Base-by-base conservation (phyloP, 2,888 invertebrate species). In the Rhopalosiphum nymphaeae region DNA sequence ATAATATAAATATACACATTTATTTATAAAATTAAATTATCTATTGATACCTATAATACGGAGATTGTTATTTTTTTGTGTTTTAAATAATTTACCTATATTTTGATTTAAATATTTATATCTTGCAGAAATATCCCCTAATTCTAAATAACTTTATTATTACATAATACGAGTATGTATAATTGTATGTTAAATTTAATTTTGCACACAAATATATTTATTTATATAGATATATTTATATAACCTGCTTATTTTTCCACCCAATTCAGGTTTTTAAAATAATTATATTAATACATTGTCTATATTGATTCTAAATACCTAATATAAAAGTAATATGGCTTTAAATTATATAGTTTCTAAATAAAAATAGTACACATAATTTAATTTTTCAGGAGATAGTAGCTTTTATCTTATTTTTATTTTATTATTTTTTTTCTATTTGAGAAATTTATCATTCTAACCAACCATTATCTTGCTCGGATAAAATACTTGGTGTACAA, bases 361-460 rank as follows among this genome's bases (percentile, higher is more conserved):
- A 87, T 49, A 49, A 87, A 87, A 87, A 46, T 46, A 46, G 44
- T 87, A 7, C 29, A 29, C 86, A n/a, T 87, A 87, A 87, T n/a
- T 86, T 49, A 86, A 86, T 86, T 86, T 86, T 46, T 49, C 29
- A n/a, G 46, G 7, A 29, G n/a, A 87, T 86, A 86, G 86, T 49
- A 1, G 46, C n/a, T n/a, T 87, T 86, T 87, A n/a, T 87, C 86
- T 49, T 87, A 87, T 49, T 87, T 36, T n/a, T 67, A n/a, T n/a
- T 67, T n/a, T 67, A 67, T 67, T 67, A 67, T 67, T 5, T n/a
- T 16, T 5, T 67, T 87, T 9, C 21, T 49, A n/a, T 87, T 87
- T 87, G 86, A 29, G 49, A n/a, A 49, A 87, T 87, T 87, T 87
- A 87, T 87, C n/a, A 87, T 87, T n/a, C 46, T n/a, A 87, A 49